A percentile compares a stretch with the other conserved stretches of the same genome.
Conservation (phyloP, 2,797 vertebrate genomes). For the Craterocephalus amniculus region DNA sequence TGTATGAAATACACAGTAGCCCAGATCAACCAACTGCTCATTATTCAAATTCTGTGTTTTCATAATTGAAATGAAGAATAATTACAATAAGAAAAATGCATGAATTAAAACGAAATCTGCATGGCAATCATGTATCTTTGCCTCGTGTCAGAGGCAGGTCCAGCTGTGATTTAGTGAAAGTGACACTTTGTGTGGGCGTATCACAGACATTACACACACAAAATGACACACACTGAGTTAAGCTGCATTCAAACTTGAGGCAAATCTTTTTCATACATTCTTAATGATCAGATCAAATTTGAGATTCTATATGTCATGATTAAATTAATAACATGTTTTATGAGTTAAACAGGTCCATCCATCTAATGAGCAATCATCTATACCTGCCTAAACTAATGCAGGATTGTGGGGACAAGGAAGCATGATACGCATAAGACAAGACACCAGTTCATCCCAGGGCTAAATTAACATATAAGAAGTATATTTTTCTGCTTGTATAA, state of each 20-base stretch:
- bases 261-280: no score
- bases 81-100: background rate
- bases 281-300: slow-evolving; percentile 3
- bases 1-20: background rate
- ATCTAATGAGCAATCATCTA: no score
- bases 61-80: background rate
- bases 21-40: background rate
- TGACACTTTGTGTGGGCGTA: background rate
- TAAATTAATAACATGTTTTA: no score
- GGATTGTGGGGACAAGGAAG: no score
- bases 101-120: background rate
- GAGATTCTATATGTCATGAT: no score
- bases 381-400: no score
- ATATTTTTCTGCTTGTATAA: background rate
- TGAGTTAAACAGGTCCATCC: no score
- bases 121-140: no score
- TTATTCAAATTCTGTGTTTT: background rate
- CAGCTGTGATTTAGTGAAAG: background rate
- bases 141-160: background rate
- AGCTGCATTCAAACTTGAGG: no score
- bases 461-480: no score
- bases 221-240: background rate
- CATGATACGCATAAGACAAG: no score
- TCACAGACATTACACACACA: background rate
- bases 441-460: no score